Percentiles rank a stretch among this genome's conserved stretches.
Evolutionary conservation across 1,140 invertebrate genomes (phyloP).

Genomic region (Achroia grisella): DNA sequence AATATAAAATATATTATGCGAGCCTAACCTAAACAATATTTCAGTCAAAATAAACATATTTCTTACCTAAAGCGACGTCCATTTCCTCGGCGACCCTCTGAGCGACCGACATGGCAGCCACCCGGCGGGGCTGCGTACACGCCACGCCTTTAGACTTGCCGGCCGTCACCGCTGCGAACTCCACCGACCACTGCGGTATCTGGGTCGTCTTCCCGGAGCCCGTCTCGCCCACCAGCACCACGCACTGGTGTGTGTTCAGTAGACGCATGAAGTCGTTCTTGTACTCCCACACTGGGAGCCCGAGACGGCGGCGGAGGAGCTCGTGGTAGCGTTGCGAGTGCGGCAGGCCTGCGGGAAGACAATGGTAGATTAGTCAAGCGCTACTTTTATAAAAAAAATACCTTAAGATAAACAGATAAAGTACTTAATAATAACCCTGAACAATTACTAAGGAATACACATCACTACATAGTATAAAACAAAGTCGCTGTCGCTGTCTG

Average conservation of each 20-base stretch:
- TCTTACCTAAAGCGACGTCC: slow-evolving; percentile 89
- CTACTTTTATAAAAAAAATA: no score
- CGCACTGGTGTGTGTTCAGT: slow-evolving; percentile 90
- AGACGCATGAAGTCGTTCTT: slow-evolving; percentile 96
- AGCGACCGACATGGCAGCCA: slow-evolving; percentile 99
- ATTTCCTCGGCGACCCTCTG: slow-evolving; percentile 99
- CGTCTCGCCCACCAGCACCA: slow-evolving; percentile 97
- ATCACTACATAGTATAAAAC: no score
- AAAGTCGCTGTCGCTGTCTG: no score
- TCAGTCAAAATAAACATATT: no score
- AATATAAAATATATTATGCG: no score
- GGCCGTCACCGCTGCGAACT: slow-evolving; percentile 44
- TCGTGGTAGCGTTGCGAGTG: slow-evolving; percentile 90
- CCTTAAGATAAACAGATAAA: no score
- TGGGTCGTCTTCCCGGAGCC: slow-evolving; percentile 99
- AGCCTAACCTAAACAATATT: no score
- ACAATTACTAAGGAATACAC: no score
- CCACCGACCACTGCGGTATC: slow-evolving; percentile 83
- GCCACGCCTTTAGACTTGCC: slow-evolving; percentile 85
- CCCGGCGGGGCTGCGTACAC: slow-evolving; percentile 97
- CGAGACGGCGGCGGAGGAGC: slow-evolving; percentile 89
- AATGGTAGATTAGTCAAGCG: slow-evolving; percentile 1
- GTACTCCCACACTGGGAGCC: slow-evolving; percentile 98
- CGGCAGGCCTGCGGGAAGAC: slow-evolving; percentile 74
- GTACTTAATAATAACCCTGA: no score